These are phyloP conservation scores for Xestia c-nigrum DNA, from an alignment of 2,888 invertebrate genomes.

Conservation along the genomic window DNA sequence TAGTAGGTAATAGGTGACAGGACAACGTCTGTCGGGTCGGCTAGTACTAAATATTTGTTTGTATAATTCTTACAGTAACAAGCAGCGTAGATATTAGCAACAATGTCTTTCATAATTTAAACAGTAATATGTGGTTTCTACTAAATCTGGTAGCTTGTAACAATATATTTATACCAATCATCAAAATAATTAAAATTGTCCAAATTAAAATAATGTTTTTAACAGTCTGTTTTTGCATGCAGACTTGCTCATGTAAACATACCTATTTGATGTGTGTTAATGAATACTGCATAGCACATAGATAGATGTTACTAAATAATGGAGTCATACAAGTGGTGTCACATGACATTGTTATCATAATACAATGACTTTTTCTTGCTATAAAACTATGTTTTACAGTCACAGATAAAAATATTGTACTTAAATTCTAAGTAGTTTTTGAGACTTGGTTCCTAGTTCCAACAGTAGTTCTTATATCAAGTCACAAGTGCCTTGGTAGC, in stretches of 20 bases:
- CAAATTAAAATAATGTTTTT: constrained; percentile 14
- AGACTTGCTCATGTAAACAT: constrained; percentile 18
- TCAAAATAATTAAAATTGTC: not conserved
- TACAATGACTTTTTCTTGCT: not conserved
- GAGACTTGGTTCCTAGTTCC: not conserved
- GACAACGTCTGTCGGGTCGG: too few relatives aligned
- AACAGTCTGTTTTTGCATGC: constrained; percentile 12
- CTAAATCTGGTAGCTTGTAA: not conserved
- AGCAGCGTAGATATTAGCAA: not conserved
- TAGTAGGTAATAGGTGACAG: too few relatives aligned
- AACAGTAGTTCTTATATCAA: not conserved
- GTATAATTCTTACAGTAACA: not conserved
- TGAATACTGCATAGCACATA: not conserved
- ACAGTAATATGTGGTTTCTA: not conserved
- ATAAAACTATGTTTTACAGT: not conserved
- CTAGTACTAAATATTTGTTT: not conserved
- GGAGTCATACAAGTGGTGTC: constrained; percentile 13
- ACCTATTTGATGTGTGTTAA: constrained; percentile 1
- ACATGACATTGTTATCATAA: constrained; percentile 1
- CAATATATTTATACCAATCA: not conserved
- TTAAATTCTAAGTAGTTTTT: not conserved
- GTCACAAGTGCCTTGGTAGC: not conserved
- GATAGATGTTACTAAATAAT: not conserved
- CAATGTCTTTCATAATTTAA: not conserved
- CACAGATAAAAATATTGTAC: not conserved